Evolutionary conservation across 2,797 vertebrate species (phyloP).

Genomic region (Carcharodon carcharias): DNA sequence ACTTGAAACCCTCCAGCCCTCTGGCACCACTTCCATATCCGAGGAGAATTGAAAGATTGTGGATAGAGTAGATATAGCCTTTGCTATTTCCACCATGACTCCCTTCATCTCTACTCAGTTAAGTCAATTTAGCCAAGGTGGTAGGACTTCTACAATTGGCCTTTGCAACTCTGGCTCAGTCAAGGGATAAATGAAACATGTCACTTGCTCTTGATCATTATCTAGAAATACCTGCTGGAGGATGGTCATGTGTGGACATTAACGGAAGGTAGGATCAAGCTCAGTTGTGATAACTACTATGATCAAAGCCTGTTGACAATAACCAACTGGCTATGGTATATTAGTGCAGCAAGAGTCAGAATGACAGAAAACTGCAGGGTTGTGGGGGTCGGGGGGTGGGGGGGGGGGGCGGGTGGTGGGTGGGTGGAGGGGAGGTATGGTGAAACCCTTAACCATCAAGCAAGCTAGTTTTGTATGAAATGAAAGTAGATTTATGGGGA

Average conservation of each 20-base stretch:
- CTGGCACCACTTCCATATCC: neutral
- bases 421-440: too few species aligned
- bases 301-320: neutral
- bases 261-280: neutral
- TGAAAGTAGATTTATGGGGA: neutral
- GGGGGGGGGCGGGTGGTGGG: too few species aligned
- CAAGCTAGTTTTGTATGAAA: neutral
- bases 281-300: neutral
- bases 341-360: neutral
- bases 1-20: neutral
- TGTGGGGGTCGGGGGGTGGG: too few species aligned
- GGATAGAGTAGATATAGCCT: too few species aligned
- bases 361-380: neutral
- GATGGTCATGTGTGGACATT: neutral
- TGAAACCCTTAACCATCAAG: neutral
- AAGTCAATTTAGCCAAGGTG: neutral
- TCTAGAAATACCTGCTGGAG: neutral
- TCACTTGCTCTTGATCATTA: neutral
- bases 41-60: neutral
- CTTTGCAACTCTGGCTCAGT: neutral
- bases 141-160: neutral
- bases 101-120: neutral
- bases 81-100: neutral
- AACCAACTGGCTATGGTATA: neutral
- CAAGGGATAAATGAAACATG: neutral